Conservation (phyloP, 1,140 invertebrate species). For the Drosophila elegans region DNA sequence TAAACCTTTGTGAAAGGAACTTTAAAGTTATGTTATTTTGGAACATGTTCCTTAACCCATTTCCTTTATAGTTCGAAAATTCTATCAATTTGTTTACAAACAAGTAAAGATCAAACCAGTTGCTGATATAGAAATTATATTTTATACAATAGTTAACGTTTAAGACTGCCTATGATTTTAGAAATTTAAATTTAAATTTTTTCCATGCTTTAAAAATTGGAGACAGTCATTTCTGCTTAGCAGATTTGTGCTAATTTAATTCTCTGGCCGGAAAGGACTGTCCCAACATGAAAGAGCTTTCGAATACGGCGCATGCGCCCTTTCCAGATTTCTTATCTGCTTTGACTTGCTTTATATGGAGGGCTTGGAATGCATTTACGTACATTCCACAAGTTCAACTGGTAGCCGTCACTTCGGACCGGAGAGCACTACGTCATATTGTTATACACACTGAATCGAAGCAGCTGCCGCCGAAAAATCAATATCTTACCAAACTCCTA, state of each 20-base stretch:
- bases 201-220: too few relatives aligned
- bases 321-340: constrained; percentile 21
- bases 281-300: constrained; percentile 27
- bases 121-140: too few relatives aligned
- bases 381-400: constrained; percentile 69
- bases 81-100: too few relatives aligned
- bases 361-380: constrained; percentile 6
- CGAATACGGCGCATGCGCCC: constrained; percentile 27
- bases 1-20: too few relatives aligned
- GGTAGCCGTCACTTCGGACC: constrained; percentile 57
- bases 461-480: constrained; percentile 66
- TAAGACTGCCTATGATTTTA: too few relatives aligned
- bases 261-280: constrained; percentile 2
- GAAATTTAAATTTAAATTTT: too few relatives aligned
- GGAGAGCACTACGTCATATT: constrained; percentile 10
- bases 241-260: constrained; percentile 27
- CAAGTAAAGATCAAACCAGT: too few relatives aligned
- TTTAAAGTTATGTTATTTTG: too few relatives aligned
- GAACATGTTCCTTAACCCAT: too few relatives aligned
- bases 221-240: too few relatives aligned
- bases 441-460: constrained; percentile 52
- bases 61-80: too few relatives aligned
- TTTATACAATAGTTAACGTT: too few relatives aligned
- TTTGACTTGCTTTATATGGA: constrained; percentile 28
- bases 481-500: constrained; percentile 46